Evolutionary conservation across 2,888 invertebrate species (phyloP), one percentile per base, ranked within the genome.

Genomic region (Aporophyla nigra): DNA sequence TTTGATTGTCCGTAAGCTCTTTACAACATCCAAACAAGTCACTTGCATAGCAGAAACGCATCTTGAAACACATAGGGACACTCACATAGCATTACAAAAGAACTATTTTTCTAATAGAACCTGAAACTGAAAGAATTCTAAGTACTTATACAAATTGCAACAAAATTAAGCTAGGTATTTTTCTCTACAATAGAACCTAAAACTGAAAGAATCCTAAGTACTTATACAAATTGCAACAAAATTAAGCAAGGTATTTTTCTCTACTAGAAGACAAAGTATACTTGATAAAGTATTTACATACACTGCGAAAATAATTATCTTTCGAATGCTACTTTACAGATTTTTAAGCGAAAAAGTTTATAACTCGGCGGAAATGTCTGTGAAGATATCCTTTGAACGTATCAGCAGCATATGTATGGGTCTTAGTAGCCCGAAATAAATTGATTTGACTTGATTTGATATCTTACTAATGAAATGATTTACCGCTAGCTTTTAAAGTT

Each of bases 71-170:
- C n/a, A 1, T n/a, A 56, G 24, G 16, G 33, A 53, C 24, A 59
- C 53, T 69, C n/a, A 59, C 40, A 40, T 54, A 77, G 58, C 14
- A 82, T 78, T 43, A 61, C 78, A 33, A 78, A 33, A 61, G 59
- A 78, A 69, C 83, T 83, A 67, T 79, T 63, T 72, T 63, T 0
- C 14, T 79, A 78, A 71, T 83, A 83, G 71, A 83, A 83, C 67
- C 21, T 27, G 49, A 71, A 67, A 68, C 49, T 72, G 24, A 80
- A 66, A 62, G n/a, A 58, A 71, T 79, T 10, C 12, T 49, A 67
- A 78, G 19, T 62, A 67, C 68, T 63, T 33, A 27, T 40, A 58
- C 21, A 67, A 49, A 40, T 62, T 49, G 19, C n/a, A 56, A 51
- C 21, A 1, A 83, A 67, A 71, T 82, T 67, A 71, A 67, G 27